Percentiles rank a stretch among this genome's conserved stretches.
Evolutionary conservation across 2,113 vertebrate genomes (phyloP).

Genomic region (Macquaria australasica): DNA sequence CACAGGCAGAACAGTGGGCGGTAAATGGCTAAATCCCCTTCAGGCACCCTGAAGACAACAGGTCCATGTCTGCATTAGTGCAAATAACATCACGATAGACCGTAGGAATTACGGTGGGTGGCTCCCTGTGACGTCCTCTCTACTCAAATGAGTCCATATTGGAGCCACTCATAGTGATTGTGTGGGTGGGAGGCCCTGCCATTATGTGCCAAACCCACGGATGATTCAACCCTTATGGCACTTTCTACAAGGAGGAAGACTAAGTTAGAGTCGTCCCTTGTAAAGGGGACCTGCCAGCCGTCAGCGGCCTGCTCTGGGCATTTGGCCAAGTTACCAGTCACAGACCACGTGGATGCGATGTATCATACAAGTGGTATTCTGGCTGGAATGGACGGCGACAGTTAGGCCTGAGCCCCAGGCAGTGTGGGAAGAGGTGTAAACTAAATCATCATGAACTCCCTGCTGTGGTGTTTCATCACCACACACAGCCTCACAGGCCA

Average conservation of each 20-base stretch:
- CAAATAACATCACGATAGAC: conserved; percentile 22
- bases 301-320: conserved; percentile 47
- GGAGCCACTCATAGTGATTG: conserved; percentile 25
- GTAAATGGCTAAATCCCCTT: conserved; percentile 6
- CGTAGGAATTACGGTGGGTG: conserved; percentile 29
- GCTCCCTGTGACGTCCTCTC: conserved; percentile 51
- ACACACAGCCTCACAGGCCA: conserved; percentile 48
- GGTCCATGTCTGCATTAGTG: neutral
- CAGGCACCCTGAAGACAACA: neutral
- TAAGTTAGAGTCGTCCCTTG: conserved; percentile 37
- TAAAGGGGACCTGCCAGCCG: conserved; percentile 6
- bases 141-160: conserved; percentile 43
- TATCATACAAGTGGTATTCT: conserved; percentile 45
- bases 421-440: conserved; percentile 71
- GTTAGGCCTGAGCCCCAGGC: conserved; percentile 34
- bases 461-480: conserved; percentile 68
- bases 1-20: neutral
- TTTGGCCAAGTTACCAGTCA: conserved; percentile 42
- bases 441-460: conserved; percentile 70
- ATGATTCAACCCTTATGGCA: conserved; percentile 69
- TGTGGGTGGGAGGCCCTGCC: conserved; percentile 60
- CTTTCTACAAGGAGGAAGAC: conserved; percentile 38
- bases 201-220: conserved; percentile 45
- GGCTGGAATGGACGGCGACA: conserved; percentile 40
- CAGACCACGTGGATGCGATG: conserved; percentile 41